Conservation (phyloP, 1,140 invertebrate genomes). For the Calycopis cecrops region DNA sequence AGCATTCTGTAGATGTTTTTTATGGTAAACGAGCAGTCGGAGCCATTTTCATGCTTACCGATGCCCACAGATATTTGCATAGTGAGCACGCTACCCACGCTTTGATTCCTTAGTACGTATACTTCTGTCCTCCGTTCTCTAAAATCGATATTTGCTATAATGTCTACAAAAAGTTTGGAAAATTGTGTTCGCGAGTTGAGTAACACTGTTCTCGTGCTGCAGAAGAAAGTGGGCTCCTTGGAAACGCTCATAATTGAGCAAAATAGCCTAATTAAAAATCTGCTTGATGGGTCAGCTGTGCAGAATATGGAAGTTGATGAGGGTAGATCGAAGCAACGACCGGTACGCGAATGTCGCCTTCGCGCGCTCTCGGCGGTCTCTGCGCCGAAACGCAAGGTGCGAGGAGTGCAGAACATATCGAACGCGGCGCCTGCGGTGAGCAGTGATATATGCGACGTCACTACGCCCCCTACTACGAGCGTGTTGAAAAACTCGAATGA, state of each 20-base stretch:
- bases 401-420: background rate
- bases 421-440: background rate
- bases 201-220: background rate
- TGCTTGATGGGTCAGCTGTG: background rate
- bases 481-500: background rate
- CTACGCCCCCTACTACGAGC: background rate
- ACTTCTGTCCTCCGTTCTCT: too few relatives aligned
- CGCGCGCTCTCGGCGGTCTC: background rate
- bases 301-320: background rate
- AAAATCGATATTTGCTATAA: too few relatives aligned
- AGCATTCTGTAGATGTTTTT: too few relatives aligned
- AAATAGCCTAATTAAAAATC: background rate
- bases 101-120: too few relatives aligned
- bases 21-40: too few relatives aligned
- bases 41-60: too few relatives aligned
- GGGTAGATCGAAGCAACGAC: background rate
- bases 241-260: background rate
- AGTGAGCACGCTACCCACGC: too few relatives aligned
- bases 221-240: background rate
- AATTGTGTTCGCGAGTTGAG: slow-evolving; percentile 4
- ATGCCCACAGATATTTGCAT: too few relatives aligned
- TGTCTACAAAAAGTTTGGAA: too few relatives aligned
- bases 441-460: background rate
- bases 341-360: background rate
- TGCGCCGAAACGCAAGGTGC: background rate